These are phyloP conservation scores for Clarias pachynema DNA, from an alignment of 2,797 vertebrate genomes.

Conservation along the genomic window DNA sequence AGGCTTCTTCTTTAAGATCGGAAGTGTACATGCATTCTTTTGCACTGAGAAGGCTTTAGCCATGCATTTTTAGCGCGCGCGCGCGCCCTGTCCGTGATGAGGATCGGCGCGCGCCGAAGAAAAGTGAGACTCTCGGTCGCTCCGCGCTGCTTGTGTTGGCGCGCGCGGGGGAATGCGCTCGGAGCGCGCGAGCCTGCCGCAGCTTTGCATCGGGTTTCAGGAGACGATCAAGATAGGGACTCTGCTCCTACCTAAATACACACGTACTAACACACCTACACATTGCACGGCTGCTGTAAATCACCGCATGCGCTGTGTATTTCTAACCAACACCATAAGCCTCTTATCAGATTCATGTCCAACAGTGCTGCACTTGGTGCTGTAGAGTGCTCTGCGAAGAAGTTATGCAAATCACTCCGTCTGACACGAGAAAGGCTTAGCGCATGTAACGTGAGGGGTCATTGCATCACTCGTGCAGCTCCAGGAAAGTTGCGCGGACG, in stretches of 20 bases:
- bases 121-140: slow-evolving; percentile 74
- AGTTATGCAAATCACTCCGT: slow-evolving; percentile 19
- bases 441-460: slow-evolving; percentile 38
- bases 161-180: slow-evolving; percentile 80
- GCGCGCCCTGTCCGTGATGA: slow-evolving; percentile 64
- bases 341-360: background rate
- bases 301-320: background rate
- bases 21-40: background rate
- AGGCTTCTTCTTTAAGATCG: background rate
- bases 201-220: slow-evolving; percentile 81
- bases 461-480: slow-evolving; percentile 49
- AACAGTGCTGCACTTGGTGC: background rate
- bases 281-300: slow-evolving; percentile 67
- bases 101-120: slow-evolving; percentile 66
- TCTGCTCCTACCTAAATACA: slow-evolving; percentile 43
- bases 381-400: background rate
- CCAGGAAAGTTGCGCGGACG: slow-evolving; percentile 42
- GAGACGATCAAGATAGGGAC: slow-evolving; percentile 65
- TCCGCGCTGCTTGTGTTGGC: slow-evolving; percentile 85
- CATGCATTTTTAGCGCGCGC: too few relatives aligned
- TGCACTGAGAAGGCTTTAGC: background rate
- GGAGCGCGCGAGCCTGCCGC: slow-evolving; percentile 82
- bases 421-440: slow-evolving; percentile 9
- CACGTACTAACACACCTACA: background rate
- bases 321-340: background rate